These are phyloP conservation scores for Heteractis magnifica DNA, from an alignment of 92 coral and sea anemone species.

Conservation along the genomic window DNA sequence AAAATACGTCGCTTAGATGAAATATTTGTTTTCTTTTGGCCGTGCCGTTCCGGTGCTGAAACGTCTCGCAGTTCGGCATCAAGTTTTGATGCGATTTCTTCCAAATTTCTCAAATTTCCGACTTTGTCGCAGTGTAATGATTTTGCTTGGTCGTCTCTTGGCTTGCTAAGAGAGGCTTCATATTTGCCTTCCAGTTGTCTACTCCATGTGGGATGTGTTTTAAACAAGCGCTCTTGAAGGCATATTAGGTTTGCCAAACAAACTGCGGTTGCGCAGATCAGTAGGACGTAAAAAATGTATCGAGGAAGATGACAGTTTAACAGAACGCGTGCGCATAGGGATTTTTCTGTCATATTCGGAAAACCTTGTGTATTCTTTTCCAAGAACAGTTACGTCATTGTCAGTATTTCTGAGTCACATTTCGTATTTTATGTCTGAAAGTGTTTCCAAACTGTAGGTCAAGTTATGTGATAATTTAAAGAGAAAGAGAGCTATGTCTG, in stretches of 20 bases:
- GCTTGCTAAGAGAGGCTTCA: neutral
- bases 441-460: too few relatives aligned
- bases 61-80: neutral
- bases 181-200: neutral
- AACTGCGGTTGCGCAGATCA: slow-evolving; percentile 1
- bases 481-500: neutral
- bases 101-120: neutral
- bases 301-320: neutral
- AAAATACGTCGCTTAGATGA: neutral
- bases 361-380: neutral
- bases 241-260: slow-evolving; percentile 11
- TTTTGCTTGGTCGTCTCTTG: neutral
- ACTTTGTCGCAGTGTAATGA: too few relatives aligned
- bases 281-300: neutral
- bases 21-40: neutral
- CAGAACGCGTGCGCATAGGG: neutral
- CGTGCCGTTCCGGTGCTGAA: too few relatives aligned
- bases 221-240: neutral
- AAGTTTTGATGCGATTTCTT: neutral
- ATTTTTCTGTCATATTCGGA: neutral
- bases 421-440: too few relatives aligned
- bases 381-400: too few relatives aligned
- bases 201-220: slow-evolving; percentile 4
- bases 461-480: too few relatives aligned
- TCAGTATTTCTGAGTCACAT: too few relatives aligned